A percentile compares a stretch with the other conserved stretches of the same genome.
phyloP scores from a whole-genome alignment of 2,113 vertebrate species.

The Ranitomeya imitator region DNA sequence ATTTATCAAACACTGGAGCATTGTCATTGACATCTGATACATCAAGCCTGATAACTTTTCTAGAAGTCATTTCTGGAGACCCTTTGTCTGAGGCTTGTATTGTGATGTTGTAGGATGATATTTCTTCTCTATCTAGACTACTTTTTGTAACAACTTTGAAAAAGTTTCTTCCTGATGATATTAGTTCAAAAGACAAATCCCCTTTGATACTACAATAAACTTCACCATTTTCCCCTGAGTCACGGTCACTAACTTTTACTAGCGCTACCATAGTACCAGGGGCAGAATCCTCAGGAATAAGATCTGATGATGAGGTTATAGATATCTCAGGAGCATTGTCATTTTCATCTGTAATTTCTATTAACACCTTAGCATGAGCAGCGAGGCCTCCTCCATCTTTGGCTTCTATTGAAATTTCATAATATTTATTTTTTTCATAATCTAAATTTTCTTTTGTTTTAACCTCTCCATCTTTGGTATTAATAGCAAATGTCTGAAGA shows the following conservation, averaged over 20 bases:
- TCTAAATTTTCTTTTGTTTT: not conserved
- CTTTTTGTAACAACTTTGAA: not conserved
- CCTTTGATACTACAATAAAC: not conserved
- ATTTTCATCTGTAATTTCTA: not conserved
- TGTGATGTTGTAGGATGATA: not conserved
- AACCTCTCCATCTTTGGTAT: not conserved
- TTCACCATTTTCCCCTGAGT: slow-evolving; percentile 1
- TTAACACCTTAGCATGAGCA: not conserved
- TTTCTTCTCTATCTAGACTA: not conserved
- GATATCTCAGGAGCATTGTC: slow-evolving; percentile 5
- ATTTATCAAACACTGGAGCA: slow-evolving; percentile 5
- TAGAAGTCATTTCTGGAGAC: slow-evolving; percentile 6
- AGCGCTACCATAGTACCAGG: not conserved
- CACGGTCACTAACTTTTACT: not conserved
- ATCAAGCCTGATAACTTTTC: not conserved
- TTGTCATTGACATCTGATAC: slow-evolving; percentile 21
- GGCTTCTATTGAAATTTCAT: not conserved
- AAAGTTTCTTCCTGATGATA: not conserved
- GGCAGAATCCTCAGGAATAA: slow-evolving; percentile 3
- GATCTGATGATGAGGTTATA: not conserved
- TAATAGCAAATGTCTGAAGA: not conserved
- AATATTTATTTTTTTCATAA: not conserved
- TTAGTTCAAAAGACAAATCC: not conserved
- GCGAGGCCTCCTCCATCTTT: not conserved
- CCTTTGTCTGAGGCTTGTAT: slow-evolving; percentile 4